Evolutionary conservation across 1,140 invertebrate genomes (phyloP), one percentile per base, ranked within the genome.

Genomic region (Cherax quadricarinatus): DNA sequence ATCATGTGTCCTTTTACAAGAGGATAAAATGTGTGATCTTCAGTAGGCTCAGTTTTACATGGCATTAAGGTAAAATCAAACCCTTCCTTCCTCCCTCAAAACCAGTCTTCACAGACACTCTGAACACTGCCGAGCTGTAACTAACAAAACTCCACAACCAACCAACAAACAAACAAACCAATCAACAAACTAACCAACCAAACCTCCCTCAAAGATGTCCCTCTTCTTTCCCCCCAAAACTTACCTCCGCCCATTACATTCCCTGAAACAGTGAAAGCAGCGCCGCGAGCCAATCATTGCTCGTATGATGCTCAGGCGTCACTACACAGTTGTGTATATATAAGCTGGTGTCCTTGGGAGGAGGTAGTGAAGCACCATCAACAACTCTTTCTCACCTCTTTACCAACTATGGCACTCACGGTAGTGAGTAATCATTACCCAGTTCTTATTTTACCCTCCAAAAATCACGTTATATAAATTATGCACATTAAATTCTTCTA

Each of bases 301-400:
- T 73, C 16, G 12, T 84, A 66, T 30, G 21, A 41, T 84, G 53
- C 4, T 48, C 48, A 75, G 81, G 75, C 60, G 81, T 73, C 57
- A 70, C 10, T 7, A n/a, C 24, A 62, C 16, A 16, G 18, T 10
- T 57, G 66, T n/a, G 66, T 90, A 90, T 90, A 90, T 90, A 90
- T 75, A 49, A n/a, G 66, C 79, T 1, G 16, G 81, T 60, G 41
- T 41, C 9, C 30, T 48, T 18, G n/a, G n/a, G 12, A 5, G 12
- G 12, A n/a, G 24, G 41, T 80, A 91, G 60, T 86, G n/a, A 41
- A 86, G 81, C 75, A 79, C 79, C 62, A 18, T 14, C 57, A 4
- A 83, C 86, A 91, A 84, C 86, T 86, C 89, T 91, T 83, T 91
- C 89, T 18, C 89, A 91, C 86, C 89, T 91, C 4, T 30, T 48